Evolutionary conservation across 2,113 vertebrate species (phyloP).

Genomic region (Anser cygnoides): DNA sequence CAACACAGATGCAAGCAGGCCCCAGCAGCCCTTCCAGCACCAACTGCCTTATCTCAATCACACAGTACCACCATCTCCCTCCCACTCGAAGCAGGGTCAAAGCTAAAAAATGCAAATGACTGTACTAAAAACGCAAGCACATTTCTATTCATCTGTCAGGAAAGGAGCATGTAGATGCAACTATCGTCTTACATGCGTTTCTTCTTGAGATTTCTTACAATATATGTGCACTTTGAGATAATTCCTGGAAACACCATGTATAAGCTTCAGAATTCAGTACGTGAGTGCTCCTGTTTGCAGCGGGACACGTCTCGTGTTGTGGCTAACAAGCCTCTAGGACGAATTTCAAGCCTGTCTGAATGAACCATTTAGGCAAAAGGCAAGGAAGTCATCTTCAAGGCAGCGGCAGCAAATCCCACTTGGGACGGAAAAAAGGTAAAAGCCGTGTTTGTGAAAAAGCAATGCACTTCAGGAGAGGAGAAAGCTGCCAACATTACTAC

Average conservation of each 20-base stretch:
- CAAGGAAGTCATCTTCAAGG: not conserved
- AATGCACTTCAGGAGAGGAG: not conserved
- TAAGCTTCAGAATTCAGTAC: not conserved
- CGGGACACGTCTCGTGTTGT: accelerated
- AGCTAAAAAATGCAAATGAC: not conserved
- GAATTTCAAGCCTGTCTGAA: not conserved
- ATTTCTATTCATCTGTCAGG: not conserved
- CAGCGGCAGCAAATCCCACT: not conserved
- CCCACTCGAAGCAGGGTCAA: not conserved
- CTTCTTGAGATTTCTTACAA: not conserved
- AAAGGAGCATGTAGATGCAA: not conserved
- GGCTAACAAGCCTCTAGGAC: not conserved
- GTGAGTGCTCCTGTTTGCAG: not conserved
- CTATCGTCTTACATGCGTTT: not conserved
- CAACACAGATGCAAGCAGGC: not conserved
- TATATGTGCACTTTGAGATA: not conserved
- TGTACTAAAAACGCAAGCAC: not conserved
- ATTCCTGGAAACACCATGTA: not conserved
- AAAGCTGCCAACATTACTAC: not conserved
- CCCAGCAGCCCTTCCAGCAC: not conserved
- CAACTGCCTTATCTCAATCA: not conserved
- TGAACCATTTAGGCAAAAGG: not conserved
- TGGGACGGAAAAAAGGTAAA: not conserved
- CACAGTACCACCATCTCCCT: not conserved
- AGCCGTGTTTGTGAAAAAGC: slow-evolving; percentile 13